phyloP scores from a whole-genome alignment of 2,888 invertebrate genomes.

The Pyrrhosoma nymphula region DNA sequence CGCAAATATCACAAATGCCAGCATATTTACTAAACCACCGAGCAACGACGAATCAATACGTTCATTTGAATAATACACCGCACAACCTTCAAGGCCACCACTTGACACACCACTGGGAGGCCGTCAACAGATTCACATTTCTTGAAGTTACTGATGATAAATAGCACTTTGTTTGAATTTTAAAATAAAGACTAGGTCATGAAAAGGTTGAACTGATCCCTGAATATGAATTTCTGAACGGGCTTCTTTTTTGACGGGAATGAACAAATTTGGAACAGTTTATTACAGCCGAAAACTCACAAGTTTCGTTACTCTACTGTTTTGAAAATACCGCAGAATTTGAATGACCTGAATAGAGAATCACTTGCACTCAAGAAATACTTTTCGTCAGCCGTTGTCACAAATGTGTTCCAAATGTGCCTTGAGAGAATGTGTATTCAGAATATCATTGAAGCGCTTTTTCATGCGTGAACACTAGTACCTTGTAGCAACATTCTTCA shows the following conservation, averaged over 20 bases:
- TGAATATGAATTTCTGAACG: not conserved
- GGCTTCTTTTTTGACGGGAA: not conserved
- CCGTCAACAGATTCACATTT: not conserved
- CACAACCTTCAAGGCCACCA: not conserved
- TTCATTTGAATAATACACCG: not conserved
- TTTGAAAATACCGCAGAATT: not conserved
- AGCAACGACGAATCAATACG: not conserved
- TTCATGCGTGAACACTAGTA: no score
- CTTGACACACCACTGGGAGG: not conserved
- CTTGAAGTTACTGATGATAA: not conserved
- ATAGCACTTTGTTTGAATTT: not conserved
- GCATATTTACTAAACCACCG: slow-evolving; percentile 4
- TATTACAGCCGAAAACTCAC: not conserved
- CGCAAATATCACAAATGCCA: slow-evolving; percentile 68
- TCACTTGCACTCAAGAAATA: not conserved
- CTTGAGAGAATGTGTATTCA: not conserved
- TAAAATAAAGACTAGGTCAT: no score
- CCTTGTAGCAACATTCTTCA: no score
- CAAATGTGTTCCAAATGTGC: no score
- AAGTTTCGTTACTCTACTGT: not conserved
- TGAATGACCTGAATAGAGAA: not conserved
- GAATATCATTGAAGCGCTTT: not conserved
- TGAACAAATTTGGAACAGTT: not conserved
- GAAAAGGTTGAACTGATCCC: not conserved
- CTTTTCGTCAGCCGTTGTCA: no score